phyloP scores from a whole-genome alignment of 2,113 vertebrate genomes.

The Zapus hudsonius region DNA sequence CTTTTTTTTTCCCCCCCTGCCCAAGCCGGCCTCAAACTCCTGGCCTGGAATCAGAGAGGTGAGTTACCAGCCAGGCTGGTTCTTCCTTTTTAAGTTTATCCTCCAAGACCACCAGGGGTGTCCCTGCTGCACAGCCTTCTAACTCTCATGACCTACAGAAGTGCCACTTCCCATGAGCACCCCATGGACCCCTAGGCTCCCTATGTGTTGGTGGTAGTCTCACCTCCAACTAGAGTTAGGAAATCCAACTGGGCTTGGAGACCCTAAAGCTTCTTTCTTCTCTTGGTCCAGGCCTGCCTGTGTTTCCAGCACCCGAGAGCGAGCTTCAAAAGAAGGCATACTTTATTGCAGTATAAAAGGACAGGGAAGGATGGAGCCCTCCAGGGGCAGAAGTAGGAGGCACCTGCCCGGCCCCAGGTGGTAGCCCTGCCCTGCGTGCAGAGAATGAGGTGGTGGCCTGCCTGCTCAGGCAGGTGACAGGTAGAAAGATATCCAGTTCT shows the following conservation, averaged over 20 bases:
- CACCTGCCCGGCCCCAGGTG: rapidly evolving
- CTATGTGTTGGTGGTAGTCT: rapidly evolving
- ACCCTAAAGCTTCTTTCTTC: neutral
- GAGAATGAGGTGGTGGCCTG: rapidly evolving
- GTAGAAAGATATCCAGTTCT: neutral
- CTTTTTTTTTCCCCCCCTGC: neutral
- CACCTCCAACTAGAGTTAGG: too few relatives aligned
- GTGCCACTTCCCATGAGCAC: neutral
- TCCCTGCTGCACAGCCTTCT: neutral
- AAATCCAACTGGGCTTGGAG: rapidly evolving
- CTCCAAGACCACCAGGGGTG: rapidly evolving
- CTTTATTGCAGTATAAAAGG: neutral
- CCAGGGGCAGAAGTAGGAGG: neutral
- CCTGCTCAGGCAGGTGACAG: rapidly evolving
- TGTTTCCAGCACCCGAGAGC: neutral
- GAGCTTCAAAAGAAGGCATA: neutral
- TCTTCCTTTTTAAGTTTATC: neutral
- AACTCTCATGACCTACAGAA: rapidly evolving
- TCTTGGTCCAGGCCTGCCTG: neutral
- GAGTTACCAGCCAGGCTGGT: too few relatives aligned
- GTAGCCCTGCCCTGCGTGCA: neutral
- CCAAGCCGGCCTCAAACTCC: too few relatives aligned
- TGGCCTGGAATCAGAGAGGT: too few relatives aligned
- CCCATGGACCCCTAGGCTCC: rapidly evolving
- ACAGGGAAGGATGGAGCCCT: neutral